Conservation (phyloP, 2,113 vertebrate genomes). For the Onychorhynchus coronatus region DNA sequence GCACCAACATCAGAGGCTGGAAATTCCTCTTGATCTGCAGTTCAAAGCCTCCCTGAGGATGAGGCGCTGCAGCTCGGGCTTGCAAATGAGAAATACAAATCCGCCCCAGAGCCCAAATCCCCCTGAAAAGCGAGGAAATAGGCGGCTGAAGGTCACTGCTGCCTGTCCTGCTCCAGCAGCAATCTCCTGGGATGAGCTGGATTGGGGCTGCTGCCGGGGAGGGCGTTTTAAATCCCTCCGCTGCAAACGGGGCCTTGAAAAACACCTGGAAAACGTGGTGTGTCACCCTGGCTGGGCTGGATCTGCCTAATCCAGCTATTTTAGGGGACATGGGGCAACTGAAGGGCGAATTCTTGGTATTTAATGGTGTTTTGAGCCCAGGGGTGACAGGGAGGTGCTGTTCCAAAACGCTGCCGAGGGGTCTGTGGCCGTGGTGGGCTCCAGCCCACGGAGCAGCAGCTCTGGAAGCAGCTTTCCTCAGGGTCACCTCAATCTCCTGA, state of each 20-base stretch:
- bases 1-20: slow-evolving; percentile 60
- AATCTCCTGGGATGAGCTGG: not conserved
- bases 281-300: not conserved
- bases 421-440: not conserved
- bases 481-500: not conserved
- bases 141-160: slow-evolving; percentile 36
- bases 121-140: not conserved
- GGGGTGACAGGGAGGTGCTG: not conserved
- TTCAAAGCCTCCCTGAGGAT: slow-evolving; percentile 66
- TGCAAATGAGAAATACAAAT: slow-evolving; percentile 50
- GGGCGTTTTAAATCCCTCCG: not conserved
- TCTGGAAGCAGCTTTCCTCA: not conserved
- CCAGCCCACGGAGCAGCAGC: not conserved
- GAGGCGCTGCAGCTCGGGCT: slow-evolving; percentile 27
- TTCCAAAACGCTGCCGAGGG: accelerated
- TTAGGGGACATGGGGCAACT: not conserved
- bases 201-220: not conserved
- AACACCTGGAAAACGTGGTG: accelerated
- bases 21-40: slow-evolving; percentile 67
- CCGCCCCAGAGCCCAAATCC: slow-evolving; percentile 15
- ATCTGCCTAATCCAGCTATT: not conserved
- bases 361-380: not conserved
- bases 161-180: not conserved
- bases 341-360: not conserved
- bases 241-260: not conserved